Evolutionary conservation across 2,888 invertebrate species (phyloP).

Genomic region (Dicyrtomina minuta): DNA sequence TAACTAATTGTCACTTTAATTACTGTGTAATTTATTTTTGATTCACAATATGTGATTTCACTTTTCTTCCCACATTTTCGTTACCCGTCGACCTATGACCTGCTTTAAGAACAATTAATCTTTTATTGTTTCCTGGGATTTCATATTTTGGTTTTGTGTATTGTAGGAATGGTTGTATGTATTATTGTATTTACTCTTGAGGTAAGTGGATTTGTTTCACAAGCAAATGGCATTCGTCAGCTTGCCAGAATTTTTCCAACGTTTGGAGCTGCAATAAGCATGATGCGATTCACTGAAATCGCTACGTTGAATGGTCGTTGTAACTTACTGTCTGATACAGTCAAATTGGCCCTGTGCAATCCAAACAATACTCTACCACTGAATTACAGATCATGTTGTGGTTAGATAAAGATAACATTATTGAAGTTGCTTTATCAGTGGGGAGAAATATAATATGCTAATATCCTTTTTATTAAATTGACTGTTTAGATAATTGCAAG

Average conservation of each 20-base stretch:
- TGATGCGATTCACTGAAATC: conserved; percentile 43
- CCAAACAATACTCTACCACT: conserved; percentile 32
- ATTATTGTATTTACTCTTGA: conserved; percentile 40
- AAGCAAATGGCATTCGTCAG: neutral
- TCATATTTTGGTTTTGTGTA: neutral
- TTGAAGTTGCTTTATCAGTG: neutral
- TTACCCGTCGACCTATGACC: no score
- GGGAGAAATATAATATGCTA: neutral
- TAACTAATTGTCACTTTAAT: no score
- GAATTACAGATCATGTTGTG: conserved; percentile 45
- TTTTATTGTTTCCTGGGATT: no score
- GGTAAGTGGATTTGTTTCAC: neutral
- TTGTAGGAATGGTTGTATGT: conserved; percentile 43
- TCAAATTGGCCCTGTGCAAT: conserved; percentile 44
- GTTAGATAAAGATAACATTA: conserved; percentile 31
- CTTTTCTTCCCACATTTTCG: no score
- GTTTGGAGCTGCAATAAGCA: conserved; percentile 45
- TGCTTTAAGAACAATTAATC: no score
- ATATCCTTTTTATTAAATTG: neutral
- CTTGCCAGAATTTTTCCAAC: conserved; percentile 48
- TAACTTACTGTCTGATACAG: conserved; percentile 41
- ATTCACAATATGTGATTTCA: no score
- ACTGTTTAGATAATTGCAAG: conserved; percentile 11
- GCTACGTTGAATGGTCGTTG: conserved; percentile 45
- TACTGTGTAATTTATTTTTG: no score